phyloP scores from a whole-genome alignment of 2,113 vertebrate genomes.

The Chaetorhynchus papuensis region DNA sequence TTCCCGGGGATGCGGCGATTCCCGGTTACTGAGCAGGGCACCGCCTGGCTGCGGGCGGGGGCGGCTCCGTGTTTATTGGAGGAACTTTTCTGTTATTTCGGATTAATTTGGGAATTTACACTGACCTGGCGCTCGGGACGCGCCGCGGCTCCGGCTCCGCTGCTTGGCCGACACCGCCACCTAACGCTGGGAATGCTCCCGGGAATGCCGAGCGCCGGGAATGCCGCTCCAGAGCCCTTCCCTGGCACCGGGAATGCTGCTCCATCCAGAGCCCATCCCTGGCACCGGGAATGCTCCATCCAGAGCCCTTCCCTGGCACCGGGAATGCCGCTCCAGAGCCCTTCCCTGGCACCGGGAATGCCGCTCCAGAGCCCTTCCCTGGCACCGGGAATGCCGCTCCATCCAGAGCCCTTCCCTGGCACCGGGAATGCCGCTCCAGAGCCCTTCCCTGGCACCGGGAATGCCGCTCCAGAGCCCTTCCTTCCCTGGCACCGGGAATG shows the following conservation, averaged over 20 bases:
- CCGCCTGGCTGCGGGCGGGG: rapidly evolving
- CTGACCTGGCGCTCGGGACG: background rate
- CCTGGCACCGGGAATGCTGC: background rate
- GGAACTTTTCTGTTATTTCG: background rate
- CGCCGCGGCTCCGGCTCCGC: background rate
- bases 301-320: background rate
- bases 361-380: background rate
- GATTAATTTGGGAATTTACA: background rate
- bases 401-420: background rate
- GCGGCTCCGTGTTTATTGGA: background rate
- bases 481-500: background rate
- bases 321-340: background rate
- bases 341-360: background rate
- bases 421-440: background rate
- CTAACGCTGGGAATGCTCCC: background rate
- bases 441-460: background rate
- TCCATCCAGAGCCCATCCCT: background rate
- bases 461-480: rapidly evolving
- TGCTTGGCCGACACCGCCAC: background rate
- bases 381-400: background rate
- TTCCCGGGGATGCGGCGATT: rapidly evolving
- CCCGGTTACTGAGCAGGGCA: background rate
- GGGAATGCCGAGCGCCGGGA: background rate
- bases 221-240: background rate
- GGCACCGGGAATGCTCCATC: background rate